Percentiles rank a stretch among this genome's conserved stretches.
phyloP scores from a whole-genome alignment of 2,888 invertebrate genomes.

The Standfussiana lucernea region DNA sequence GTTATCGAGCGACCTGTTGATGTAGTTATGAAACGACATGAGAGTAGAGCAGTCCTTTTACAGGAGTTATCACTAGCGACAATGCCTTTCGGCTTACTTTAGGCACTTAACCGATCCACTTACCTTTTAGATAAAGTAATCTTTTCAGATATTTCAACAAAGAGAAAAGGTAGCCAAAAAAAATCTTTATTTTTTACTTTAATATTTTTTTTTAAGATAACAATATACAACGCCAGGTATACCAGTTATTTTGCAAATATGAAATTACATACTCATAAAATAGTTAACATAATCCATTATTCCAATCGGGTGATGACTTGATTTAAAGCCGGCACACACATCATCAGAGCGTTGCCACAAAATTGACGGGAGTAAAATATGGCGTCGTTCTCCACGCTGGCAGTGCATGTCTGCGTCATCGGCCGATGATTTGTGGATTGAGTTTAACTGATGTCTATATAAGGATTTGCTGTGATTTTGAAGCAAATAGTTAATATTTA shows the following conservation, averaged over 20 bases:
- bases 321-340: slow-evolving; percentile 40
- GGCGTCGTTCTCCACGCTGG: slow-evolving; percentile 34
- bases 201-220: no score
- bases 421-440: slow-evolving; percentile 56
- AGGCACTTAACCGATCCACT: no score
- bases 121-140: neutral
- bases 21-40: neutral
- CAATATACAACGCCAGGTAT: neutral
- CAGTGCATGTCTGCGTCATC: slow-evolving; percentile 58
- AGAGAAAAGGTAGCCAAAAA: neutral
- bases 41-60: neutral
- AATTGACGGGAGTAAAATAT: slow-evolving; percentile 59
- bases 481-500: no score
- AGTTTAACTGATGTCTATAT: slow-evolving; percentile 36
- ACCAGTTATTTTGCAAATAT: neutral
- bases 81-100: neutral
- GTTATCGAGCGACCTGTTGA: slow-evolving; percentile 25
- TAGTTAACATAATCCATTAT: slow-evolving; percentile 10
- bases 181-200: neutral
- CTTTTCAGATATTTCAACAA: neutral
- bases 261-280: neutral
- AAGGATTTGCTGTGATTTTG: slow-evolving; percentile 2
- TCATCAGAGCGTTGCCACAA: slow-evolving; percentile 18
- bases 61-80: neutral
- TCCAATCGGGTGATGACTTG: slow-evolving; percentile 40